Evolutionary conservation across 2,797 vertebrate genomes (phyloP).

Genomic region (Esox masquinongy): DNA sequence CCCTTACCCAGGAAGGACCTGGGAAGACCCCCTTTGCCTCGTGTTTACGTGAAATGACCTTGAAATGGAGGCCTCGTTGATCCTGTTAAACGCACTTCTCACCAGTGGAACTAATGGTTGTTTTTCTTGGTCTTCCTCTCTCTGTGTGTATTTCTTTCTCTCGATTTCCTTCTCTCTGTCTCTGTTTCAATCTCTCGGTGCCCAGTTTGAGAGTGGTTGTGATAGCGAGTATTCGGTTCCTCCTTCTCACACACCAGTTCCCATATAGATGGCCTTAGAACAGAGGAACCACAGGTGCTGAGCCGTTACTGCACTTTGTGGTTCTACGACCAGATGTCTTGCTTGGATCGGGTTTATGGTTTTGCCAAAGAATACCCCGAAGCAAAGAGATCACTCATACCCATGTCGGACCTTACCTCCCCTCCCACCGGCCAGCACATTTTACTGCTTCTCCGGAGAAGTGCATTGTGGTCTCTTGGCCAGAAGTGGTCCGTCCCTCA

Average conservation of each 20-base stretch:
- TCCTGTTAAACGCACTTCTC: background rate
- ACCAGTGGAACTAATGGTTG: background rate
- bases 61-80: background rate
- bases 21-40: background rate
- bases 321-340: slow-evolving; percentile 21
- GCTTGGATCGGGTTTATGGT: slow-evolving; percentile 27
- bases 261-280: background rate
- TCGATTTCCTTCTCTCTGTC: background rate
- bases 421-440: slow-evolving; percentile 60
- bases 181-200: background rate
- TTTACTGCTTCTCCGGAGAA: slow-evolving; percentile 71
- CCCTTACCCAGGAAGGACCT: background rate
- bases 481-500: slow-evolving; percentile 50
- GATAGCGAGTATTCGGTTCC: background rate
- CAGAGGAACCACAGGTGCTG: slow-evolving; percentile 9
- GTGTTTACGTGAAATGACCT: background rate
- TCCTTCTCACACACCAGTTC: background rate
- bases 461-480: slow-evolving; percentile 70
- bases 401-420: slow-evolving; percentile 57
- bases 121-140: background rate
- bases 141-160: background rate
- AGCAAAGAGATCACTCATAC: slow-evolving; percentile 38
- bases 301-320: slow-evolving; percentile 6
- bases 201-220: background rate
- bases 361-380: slow-evolving; percentile 31